phyloP scores from a whole-genome alignment of 2,113 vertebrate species.

The Saguinus imperator region DNA sequence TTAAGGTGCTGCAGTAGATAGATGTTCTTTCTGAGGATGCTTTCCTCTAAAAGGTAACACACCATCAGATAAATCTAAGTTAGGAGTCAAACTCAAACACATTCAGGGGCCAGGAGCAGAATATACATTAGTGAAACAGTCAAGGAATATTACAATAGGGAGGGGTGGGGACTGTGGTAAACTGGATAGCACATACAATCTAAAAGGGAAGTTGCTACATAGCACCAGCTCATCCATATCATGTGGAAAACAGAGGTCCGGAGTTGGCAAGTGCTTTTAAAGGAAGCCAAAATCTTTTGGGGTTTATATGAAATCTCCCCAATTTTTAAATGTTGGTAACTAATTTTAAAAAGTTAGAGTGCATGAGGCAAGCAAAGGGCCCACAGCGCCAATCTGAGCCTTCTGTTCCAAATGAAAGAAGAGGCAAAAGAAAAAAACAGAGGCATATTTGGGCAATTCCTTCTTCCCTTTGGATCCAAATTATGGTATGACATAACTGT shows the following conservation, averaged over 20 bases:
- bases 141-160: background rate
- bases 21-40: background rate
- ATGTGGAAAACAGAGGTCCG: background rate
- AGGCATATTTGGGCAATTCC: background rate
- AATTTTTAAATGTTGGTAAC: background rate
- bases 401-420: background rate
- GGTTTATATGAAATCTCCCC: background rate
- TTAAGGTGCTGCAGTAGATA: background rate
- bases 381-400: background rate
- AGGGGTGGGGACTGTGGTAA: background rate
- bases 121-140: background rate
- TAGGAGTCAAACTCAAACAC: slow-evolving; percentile 10
- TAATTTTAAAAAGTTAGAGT: background rate
- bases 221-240: background rate
- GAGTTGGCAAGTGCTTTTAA: background rate
- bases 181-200: background rate
- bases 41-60: background rate
- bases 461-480: background rate
- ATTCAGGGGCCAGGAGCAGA: background rate
- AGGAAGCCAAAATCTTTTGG: background rate
- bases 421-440: background rate
- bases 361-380: background rate
- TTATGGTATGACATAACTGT: background rate
- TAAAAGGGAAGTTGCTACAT: background rate
- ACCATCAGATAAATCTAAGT: background rate